Conservation (phyloP, 1,140 invertebrate genomes). For the Probaryconus sp. region DNA sequence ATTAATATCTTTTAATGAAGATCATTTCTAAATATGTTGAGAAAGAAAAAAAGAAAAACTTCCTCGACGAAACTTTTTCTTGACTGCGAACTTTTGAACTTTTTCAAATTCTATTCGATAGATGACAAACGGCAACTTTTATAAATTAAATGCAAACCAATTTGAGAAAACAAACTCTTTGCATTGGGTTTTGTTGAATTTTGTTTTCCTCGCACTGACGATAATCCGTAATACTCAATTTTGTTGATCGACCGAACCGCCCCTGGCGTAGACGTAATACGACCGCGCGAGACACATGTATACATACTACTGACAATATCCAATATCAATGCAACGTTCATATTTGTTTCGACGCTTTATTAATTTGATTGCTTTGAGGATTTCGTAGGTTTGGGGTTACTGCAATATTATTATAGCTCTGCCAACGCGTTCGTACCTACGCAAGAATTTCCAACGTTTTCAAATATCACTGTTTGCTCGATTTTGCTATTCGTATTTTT, state of each 20-base stretch:
- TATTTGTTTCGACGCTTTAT: constrained; percentile 76
- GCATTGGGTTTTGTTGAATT: constrained; percentile 52
- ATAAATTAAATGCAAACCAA: constrained; percentile 46
- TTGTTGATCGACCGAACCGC: constrained; percentile 76
- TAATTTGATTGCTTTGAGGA: constrained; percentile 75
- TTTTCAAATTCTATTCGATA: no score
- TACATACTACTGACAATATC: constrained; percentile 52
- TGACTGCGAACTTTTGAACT: no score
- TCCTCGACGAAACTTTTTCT: no score
- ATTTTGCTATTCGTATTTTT: no score
- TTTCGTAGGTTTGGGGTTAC: constrained; percentile 33
- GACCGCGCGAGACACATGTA: constrained; percentile 63
- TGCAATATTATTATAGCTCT: constrained; percentile 31
- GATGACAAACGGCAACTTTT: no score
- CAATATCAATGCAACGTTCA: constrained; percentile 55
- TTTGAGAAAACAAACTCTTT: constrained; percentile 53
- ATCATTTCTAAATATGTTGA: no score
- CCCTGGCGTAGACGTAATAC: constrained; percentile 72
- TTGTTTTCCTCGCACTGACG: constrained; percentile 39
- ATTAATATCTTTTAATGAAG: no score
- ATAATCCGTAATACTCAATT: constrained; percentile 79
- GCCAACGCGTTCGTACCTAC: background rate
- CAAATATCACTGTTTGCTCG: no score
- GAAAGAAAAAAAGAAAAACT: no score
- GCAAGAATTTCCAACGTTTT: constrained; percentile 12